phyloP scores from a whole-genome alignment of 2,797 vertebrate genomes.

The Cyclopterus lumpus region DNA sequence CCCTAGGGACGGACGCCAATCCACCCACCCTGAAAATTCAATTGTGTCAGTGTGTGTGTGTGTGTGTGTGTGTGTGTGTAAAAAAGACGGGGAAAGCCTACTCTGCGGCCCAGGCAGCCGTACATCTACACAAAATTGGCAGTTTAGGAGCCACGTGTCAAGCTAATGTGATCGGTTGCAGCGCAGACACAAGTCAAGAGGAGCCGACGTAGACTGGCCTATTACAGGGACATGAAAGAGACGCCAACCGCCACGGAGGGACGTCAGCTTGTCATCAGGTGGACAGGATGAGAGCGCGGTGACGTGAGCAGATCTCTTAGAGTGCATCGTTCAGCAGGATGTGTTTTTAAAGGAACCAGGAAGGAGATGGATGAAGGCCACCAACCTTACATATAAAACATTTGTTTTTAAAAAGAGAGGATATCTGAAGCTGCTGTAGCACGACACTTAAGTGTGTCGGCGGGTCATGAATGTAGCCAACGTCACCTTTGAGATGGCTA shows the following conservation, averaged over 20 bases:
- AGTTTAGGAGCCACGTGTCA: slow-evolving; percentile 54
- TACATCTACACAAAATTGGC: slow-evolving; percentile 33
- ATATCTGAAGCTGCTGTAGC: background rate
- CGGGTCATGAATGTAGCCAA: background rate
- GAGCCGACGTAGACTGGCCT: slow-evolving; percentile 46
- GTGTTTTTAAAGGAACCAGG: slow-evolving; percentile 29
- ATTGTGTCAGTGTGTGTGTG: slow-evolving; percentile 63
- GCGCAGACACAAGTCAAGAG: slow-evolving; percentile 16
- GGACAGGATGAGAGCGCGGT: slow-evolving; percentile 47
- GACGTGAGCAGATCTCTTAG: slow-evolving; percentile 22
- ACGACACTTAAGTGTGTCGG: background rate
- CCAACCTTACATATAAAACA: background rate
- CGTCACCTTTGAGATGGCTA: no score
- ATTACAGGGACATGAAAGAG: slow-evolving; percentile 54
- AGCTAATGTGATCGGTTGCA: slow-evolving; percentile 24
- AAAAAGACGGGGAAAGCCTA: slow-evolving; percentile 56
- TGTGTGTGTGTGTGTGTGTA: slow-evolving; percentile 29
- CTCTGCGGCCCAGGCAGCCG: slow-evolving; percentile 47
- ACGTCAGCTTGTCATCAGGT: slow-evolving; percentile 46
- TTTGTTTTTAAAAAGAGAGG: no score
- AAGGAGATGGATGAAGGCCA: slow-evolving; percentile 15
- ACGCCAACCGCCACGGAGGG: slow-evolving; percentile 20
- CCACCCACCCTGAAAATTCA: slow-evolving; percentile 64
- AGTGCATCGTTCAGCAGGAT: slow-evolving; percentile 13
- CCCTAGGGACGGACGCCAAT: slow-evolving; percentile 61